Percentiles rank a stretch among this genome's conserved stretches.
Evolutionary conservation across 2,888 invertebrate genomes (phyloP).

Genomic region (Ectobius pallidus): DNA sequence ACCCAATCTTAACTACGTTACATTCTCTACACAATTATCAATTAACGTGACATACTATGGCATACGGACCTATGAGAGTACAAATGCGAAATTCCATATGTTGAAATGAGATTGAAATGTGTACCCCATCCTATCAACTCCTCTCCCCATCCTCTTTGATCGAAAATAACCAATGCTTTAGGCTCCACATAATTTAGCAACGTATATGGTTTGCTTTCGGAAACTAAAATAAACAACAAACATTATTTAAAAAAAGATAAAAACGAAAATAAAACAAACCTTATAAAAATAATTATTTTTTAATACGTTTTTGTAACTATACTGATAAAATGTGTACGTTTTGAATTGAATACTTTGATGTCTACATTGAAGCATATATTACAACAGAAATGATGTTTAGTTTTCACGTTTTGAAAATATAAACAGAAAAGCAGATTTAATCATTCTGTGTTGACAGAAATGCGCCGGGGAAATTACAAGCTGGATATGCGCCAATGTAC

Average conservation of each 20-base stretch:
- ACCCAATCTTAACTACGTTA: too few species aligned
- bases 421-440: slow-evolving; percentile 5
- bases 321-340: slow-evolving; percentile 6
- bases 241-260: too few species aligned
- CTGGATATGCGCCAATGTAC: background rate
- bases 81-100: too few species aligned
- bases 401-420: slow-evolving; percentile 1
- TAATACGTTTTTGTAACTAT: slow-evolving; percentile 5
- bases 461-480: background rate
- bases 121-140: too few species aligned
- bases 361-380: slow-evolving; percentile 2
- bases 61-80: too few species aligned
- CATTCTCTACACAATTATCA: too few species aligned
- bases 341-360: slow-evolving; percentile 9
- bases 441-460: background rate
- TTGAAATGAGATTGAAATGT: too few species aligned
- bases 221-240: background rate
- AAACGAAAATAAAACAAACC: background rate
- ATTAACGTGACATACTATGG: too few species aligned
- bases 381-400: slow-evolving; percentile 8
- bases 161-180: too few species aligned
- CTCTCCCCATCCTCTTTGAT: too few species aligned
- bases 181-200: too few species aligned
- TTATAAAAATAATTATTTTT: background rate
- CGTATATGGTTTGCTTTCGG: background rate